Base-by-base conservation (phyloP, 2,888 invertebrate species). In the Aradus depressus region DNA sequence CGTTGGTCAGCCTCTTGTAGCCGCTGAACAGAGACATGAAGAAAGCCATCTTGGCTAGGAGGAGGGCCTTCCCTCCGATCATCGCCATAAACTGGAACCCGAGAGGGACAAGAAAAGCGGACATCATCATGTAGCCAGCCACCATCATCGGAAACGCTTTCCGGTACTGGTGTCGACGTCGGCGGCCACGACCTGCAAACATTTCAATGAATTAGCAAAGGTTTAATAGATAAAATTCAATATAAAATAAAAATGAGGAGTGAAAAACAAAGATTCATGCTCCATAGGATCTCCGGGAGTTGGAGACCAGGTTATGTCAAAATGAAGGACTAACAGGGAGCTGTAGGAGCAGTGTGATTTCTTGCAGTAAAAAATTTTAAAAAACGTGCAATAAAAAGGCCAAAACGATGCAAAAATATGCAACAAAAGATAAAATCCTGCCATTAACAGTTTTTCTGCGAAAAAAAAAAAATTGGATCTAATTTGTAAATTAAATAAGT, bases 31-130 rank as follows among this genome's bases (percentile, higher is more conserved):
- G 83, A 2, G 85, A 82, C 10, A 87, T 68, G 42, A 87, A 73
- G 4, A 88, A 69, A 0, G 88, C 86, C 77, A 87, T 80, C 70
- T 87, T 87, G 2, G 87, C 84, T 18, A 88, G 68, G 0, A 87
- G 67, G 3, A 88, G 66, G 0, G 87, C 86, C 64, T 87, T 88
- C 25, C 86, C 87, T 4, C 85, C 84, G 2, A 88, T 72, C 1
- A 87, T 81, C 0, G 87, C 84, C 1, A 88, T 72, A 66, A 88
- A 81, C 66, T 88, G 86, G 65, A 88, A 88, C 12, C 86, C 87
- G 77, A 87, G 79, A 0, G 87, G 87, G 12, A 87, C 72, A 1
- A 87, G 65, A 3, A 87, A 78, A 65, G 84, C 78, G 1, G 84
- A 81, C 63, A 87, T 76, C 14, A 85, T 78, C 23, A 86, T 75